These are phyloP conservation scores for Nycticorax nycticorax DNA, from an alignment of 2,113 vertebrate genomes.

Conservation along the genomic window DNA sequence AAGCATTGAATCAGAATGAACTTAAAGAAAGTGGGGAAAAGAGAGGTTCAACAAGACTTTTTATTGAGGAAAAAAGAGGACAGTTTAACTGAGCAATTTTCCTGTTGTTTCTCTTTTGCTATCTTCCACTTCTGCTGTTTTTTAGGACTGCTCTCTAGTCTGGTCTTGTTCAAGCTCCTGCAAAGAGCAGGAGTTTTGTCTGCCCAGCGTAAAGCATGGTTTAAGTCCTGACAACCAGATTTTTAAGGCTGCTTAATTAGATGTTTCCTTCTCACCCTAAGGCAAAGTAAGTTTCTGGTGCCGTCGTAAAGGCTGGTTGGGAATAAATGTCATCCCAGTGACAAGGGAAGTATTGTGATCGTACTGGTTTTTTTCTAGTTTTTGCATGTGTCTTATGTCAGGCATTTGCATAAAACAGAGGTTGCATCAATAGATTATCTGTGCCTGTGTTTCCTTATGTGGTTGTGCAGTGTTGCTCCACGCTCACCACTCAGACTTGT, in stretches of 20 bases:
- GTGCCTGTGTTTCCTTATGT: not conserved
- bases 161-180: not conserved
- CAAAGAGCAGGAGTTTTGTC: not conserved
- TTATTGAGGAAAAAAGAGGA: not conserved
- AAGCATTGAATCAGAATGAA: not conserved
- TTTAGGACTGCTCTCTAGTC: not conserved
- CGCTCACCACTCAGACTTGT: not conserved
- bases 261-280: not conserved
- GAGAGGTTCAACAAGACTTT: not conserved
- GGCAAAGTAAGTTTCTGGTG: not conserved
- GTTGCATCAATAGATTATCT: not conserved
- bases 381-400: not conserved
- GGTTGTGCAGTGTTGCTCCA: not conserved
- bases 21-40: not conserved
- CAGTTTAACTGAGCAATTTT: not conserved
- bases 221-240: not conserved
- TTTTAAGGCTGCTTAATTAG: slow-evolving; percentile 5
- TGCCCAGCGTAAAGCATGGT: not conserved
- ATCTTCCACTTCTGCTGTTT: not conserved
- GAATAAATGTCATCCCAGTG: not conserved
- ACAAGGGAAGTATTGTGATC: not conserved
- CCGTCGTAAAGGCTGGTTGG: not conserved
- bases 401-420: not conserved
- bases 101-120: not conserved
- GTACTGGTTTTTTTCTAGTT: not conserved